A percentile compares a stretch with the other conserved stretches of the same genome.
Conservation (phyloP, 2,797 vertebrate genomes). For the Balearica regulorum region DNA sequence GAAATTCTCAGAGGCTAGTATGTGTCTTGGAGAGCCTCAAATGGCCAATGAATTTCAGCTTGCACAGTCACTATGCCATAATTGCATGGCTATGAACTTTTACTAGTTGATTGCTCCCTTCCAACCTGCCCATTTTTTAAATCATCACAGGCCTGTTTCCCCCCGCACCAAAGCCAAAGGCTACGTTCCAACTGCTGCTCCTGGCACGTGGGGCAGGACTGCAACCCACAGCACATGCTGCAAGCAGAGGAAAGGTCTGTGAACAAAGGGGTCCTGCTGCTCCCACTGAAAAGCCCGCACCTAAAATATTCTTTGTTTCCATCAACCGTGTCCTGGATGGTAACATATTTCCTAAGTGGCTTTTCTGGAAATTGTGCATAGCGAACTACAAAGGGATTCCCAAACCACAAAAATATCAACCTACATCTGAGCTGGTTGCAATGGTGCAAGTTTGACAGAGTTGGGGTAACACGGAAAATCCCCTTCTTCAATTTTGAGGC, state of each 20-base stretch:
- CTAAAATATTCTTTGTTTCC: not conserved
- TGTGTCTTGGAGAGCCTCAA: not conserved
- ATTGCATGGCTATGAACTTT: conserved; percentile 26
- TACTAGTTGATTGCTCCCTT: conserved; percentile 14
- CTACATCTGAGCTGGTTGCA: not conserved
- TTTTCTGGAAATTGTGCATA: not conserved
- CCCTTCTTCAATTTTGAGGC: not conserved
- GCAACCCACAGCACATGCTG: not conserved
- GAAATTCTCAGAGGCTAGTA: not conserved
- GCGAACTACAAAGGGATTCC: not conserved
- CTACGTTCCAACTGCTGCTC: not conserved
- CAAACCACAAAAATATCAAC: not conserved
- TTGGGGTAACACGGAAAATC: not conserved
- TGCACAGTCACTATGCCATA: not conserved
- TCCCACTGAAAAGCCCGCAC: not conserved
- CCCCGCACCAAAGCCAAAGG: not conserved
- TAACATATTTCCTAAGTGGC: not conserved
- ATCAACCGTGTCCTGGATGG: not conserved
- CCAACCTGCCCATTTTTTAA: conserved; percentile 13
- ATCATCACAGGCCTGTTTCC: not conserved
- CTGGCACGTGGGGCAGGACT: not conserved
- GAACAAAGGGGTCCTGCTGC: not conserved
- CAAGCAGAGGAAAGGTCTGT: not conserved
- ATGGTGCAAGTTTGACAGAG: not conserved
- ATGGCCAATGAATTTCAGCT: conserved; percentile 11